Base-by-base conservation (phyloP, 2,113 vertebrate genomes). In the Cardinalis cardinalis region DNA sequence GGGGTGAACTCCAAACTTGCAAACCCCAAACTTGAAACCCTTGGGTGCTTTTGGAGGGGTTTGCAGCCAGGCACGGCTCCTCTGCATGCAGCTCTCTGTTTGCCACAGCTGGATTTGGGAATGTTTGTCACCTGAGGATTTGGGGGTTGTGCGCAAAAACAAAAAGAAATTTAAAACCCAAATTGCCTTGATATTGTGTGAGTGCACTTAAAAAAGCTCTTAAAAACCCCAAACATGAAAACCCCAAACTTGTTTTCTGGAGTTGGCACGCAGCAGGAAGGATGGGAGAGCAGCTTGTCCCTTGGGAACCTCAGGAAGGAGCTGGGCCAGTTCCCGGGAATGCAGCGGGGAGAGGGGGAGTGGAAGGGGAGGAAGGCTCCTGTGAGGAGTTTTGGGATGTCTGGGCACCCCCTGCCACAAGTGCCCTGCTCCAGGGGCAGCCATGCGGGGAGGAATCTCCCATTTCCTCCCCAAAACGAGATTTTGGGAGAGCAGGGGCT, bases 161-260 rank as follows among this genome's bases (percentile, higher is more conserved):
- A 48, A 48, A 24, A 7, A 48, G 46, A 48, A 48, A 12, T 46
- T 46, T 7, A 24, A 14, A 48, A 24, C 24, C n/a, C n/a, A 24
- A 24, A 14, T 36, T 2, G 12, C 46, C 23, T 21, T 2, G 12
- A 7, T 20, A 2, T 49, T 7, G 7, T 10, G 34, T 0, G 16
- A 48, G 11, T 0, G 58, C 12, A 6, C 41, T 75, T 43, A 1
- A 6, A 19, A 56, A 64, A 41, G 59, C 10, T 44, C 24, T 73
- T 32, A 18, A 18, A 70, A 60, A 10, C 7, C 9, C 56, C 12
- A 1, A 16, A 49, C 4, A n/a, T n/a, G n/a, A n/a, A n/a, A n/a
- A n/a, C n/a, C n/a, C n/a, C n/a, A n/a, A n/a, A n/a, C n/a, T 3
- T 44, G 29, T 92, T 88, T 49, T 51, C 72, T 70, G 0, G 2